Conservation (phyloP, 2,113 vertebrate genomes). For the Ascaphus truei region DNA sequence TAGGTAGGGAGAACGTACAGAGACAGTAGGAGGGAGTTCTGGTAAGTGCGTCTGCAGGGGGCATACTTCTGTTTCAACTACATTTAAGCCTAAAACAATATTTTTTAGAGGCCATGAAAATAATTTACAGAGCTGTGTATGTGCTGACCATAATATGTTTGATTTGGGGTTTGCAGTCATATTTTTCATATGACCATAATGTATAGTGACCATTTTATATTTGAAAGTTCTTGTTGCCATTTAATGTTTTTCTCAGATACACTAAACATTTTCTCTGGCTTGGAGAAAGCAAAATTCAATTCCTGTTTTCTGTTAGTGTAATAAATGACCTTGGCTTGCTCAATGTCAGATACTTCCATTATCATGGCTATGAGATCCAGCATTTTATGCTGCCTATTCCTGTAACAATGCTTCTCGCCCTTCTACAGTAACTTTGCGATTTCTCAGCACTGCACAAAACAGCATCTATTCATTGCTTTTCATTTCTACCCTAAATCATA, state of each 20-base stretch:
- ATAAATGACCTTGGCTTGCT: slow-evolving; percentile 39
- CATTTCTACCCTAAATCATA: slow-evolving; percentile 35
- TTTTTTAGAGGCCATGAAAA: not conserved
- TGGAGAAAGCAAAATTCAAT: slow-evolving; percentile 29
- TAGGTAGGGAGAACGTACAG: too few relatives aligned
- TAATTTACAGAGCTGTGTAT: not conserved
- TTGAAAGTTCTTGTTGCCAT: slow-evolving; percentile 29
- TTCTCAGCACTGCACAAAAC: slow-evolving; percentile 21
- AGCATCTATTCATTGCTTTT: slow-evolving; percentile 25
- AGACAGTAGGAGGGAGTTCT: too few relatives aligned
- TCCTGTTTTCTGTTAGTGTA: slow-evolving; percentile 21
- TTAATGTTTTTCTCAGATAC: slow-evolving; percentile 31
- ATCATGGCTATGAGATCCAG: slow-evolving; percentile 5
- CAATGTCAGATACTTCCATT: slow-evolving; percentile 22
- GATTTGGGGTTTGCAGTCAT: not conserved
- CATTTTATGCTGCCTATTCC: slow-evolving; percentile 28
- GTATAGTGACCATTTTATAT: not conserved
- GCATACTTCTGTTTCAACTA: too few relatives aligned
- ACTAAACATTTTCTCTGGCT: slow-evolving; percentile 36
- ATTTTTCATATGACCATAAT: not conserved
- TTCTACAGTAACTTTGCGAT: too few relatives aligned
- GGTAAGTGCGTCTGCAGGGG: too few relatives aligned
- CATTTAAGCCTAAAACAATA: too few relatives aligned
- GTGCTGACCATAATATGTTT: not conserved
- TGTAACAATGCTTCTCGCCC: slow-evolving; percentile 36